Evolutionary conservation across 1,140 invertebrate species (phyloP).

Genomic region (Drosophila azteca): DNA sequence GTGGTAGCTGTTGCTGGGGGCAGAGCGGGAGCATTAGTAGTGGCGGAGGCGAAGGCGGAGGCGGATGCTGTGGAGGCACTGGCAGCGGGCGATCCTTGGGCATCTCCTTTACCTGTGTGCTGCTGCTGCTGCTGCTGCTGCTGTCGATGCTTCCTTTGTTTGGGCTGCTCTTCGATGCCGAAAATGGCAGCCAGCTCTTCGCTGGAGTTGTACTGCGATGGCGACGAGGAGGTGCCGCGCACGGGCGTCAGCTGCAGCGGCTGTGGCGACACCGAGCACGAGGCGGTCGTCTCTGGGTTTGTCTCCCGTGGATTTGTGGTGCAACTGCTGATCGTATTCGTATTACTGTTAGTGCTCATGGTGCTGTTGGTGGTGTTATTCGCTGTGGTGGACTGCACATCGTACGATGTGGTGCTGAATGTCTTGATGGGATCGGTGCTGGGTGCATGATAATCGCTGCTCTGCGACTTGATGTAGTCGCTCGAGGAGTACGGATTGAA

Average conservation of each 20-base stretch:
- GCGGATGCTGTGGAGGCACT: slow-evolving; percentile 24
- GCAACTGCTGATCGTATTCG: slow-evolving; percentile 52
- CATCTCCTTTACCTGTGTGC: slow-evolving; percentile 72
- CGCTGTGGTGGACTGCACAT: slow-evolving; percentile 66
- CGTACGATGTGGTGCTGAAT: slow-evolving; percentile 83
- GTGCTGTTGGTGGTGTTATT: slow-evolving; percentile 62
- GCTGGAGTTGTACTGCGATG: slow-evolving; percentile 86
- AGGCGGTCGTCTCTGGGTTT: slow-evolving; percentile 31
- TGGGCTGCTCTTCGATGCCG: slow-evolving; percentile 76
- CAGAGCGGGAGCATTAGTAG: slow-evolving; percentile 60
- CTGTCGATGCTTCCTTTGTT: slow-evolving; percentile 30
- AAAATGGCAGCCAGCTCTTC: slow-evolving; percentile 87
- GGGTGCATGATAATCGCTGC: slow-evolving; percentile 80
- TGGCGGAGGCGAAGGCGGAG: slow-evolving; percentile 21
- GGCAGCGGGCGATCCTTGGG: slow-evolving; percentile 22
- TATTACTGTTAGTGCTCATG: slow-evolving; percentile 57
- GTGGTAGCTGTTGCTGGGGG: slow-evolving; percentile 58
- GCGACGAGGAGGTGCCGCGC: slow-evolving; percentile 63
- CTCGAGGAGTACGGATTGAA: slow-evolving; percentile 83
- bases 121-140: slow-evolving; percentile 26
- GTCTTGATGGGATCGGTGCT: slow-evolving; percentile 83
- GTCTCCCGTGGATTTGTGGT: slow-evolving; percentile 45
- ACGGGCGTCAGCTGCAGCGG: slow-evolving; percentile 70
- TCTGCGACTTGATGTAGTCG: slow-evolving; percentile 82
- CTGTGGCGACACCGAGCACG: slow-evolving; percentile 47